Conservation (phyloP, 2,888 invertebrate genomes). For the Zelleria hepariella region DNA sequence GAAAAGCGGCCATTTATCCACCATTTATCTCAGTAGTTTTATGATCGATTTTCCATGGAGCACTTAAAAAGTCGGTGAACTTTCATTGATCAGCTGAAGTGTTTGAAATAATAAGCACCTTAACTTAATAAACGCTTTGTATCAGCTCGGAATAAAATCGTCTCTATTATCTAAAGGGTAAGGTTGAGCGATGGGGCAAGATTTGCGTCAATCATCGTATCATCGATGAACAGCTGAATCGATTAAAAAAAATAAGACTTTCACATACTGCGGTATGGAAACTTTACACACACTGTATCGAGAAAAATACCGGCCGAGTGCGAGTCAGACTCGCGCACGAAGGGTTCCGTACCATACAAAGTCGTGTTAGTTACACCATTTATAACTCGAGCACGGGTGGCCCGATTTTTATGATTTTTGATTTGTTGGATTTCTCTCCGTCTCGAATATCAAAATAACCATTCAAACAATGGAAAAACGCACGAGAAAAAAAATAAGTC, state of each 20-base stretch:
- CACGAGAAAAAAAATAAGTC: too few species aligned
- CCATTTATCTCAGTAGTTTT: neutral
- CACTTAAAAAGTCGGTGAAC: neutral
- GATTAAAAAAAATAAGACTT: neutral
- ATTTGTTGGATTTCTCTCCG: too few species aligned
- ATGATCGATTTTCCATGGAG: neutral
- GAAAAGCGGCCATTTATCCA: neutral
- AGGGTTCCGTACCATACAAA: too few species aligned
- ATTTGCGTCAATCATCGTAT: neutral
- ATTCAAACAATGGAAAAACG: too few species aligned
- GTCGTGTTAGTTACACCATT: too few species aligned
- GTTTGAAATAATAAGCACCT: neutral
- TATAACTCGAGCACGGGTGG: too few species aligned
- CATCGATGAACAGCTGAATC: neutral
- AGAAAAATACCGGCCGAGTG: too few species aligned
- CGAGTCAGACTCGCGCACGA: too few species aligned
- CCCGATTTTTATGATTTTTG: too few species aligned
- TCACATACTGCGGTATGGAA: neutral
- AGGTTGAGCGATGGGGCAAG: neutral
- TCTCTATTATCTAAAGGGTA: neutral
- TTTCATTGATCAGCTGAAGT: neutral
- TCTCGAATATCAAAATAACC: too few species aligned
- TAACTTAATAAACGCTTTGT: neutral
- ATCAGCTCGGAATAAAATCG: neutral
- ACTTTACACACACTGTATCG: too few species aligned